Evolutionary conservation across 2,888 invertebrate genomes (phyloP), one percentile per base, ranked within the genome.

Genomic region (Sphinx pinastri): DNA sequence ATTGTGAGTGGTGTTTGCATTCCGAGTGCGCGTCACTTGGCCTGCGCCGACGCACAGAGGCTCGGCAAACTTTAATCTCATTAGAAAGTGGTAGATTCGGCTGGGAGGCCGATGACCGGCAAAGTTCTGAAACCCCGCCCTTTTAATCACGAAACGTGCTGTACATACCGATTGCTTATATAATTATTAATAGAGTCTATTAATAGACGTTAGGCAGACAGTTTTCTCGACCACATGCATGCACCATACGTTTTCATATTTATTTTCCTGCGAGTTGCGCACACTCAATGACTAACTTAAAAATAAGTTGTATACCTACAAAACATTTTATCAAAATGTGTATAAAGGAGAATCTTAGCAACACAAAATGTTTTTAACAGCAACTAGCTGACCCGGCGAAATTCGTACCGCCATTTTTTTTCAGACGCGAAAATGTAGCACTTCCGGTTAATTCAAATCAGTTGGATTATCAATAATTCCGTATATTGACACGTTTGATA

Each of bases 31-130:
- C 81, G 81, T 85, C 85, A 85, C 85, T 84, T 77, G 49, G 57
- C 25, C 80, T 85, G 82, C 80, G 80, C 78, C 80, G 75, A 81
- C 80, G 82, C 81, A 81, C 81, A 38, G 38, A 5, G 6, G 38
- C 38, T 38, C 38, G 84, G 81, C 82, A 80, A 86, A 85, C 79
- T 88, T 84, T 86, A 88, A 87, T 89, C 84, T 86, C 84, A 88
- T 91, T 93, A 93, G 93, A 93, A 94, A 93, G 93, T 92, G 79
- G 81, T 85, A 86, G 88, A 88, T 92, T 92, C 85, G 88, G 85
- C 83, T 77, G 75, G 74, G 82, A 78, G 90, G 86, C 82, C 91
- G 84, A 82, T 84, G 91, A 88, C 91, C 91, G 85, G 80, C 85
- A 83, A 86, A 85, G 81, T 84, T 86, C 82, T 82, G 76, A 82